A percentile compares a stretch with the other conserved stretches of the same genome.
Conservation (phyloP, 2,113 vertebrate species). For the Gasterosteus aculeatus region DNA sequence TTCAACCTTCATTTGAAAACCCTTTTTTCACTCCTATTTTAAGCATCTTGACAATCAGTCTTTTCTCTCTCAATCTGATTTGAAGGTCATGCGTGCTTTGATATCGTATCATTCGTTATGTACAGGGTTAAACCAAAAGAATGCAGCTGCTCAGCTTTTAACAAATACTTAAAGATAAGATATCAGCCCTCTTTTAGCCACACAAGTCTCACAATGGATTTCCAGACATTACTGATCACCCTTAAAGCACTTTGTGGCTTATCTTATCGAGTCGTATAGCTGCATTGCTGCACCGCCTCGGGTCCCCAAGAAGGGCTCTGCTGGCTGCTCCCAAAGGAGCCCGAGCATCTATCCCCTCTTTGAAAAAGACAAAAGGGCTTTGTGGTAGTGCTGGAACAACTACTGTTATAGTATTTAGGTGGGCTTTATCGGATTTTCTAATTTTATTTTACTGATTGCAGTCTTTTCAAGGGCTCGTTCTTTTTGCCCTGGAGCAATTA, state of each 20-base stretch:
- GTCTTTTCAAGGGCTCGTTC: not conserved
- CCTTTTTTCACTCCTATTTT: not conserved
- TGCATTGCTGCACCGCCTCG: not conserved
- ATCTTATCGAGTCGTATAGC: not conserved
- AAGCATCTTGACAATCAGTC: not conserved
- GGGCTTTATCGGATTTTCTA: not conserved
- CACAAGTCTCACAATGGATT: not conserved
- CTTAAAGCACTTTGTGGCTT: not conserved
- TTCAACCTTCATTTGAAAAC: not conserved
- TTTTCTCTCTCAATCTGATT: not conserved
- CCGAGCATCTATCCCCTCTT: not conserved
- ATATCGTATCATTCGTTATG: not conserved
- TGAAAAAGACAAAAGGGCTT: not conserved
- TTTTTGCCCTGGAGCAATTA: slow-evolving; percentile 1
- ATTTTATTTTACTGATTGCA: not conserved
- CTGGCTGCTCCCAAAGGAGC: not conserved
- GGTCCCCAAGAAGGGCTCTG: not conserved
- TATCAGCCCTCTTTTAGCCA: not conserved
- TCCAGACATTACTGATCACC: not conserved
- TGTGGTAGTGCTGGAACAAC: not conserved
- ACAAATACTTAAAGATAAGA: not conserved
- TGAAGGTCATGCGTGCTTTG: not conserved
- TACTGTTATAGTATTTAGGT: not conserved
- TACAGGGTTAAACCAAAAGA: not conserved
- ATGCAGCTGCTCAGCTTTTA: not conserved